Conservation (phyloP, 2,113 vertebrate species). For the Gopherus flavomarginatus region DNA sequence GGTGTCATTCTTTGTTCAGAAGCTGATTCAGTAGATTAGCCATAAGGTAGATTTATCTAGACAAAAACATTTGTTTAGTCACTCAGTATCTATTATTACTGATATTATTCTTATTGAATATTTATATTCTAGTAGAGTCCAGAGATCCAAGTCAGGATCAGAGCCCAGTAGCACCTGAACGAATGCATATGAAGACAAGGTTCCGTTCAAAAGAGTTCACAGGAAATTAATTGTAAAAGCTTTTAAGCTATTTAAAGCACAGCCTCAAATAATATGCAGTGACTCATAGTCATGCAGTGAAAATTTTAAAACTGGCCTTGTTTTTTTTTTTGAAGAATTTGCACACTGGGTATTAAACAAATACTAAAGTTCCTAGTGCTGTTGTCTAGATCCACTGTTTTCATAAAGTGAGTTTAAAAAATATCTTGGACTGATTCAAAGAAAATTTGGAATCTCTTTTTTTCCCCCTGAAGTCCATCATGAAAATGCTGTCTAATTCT, state of each 20-base stretch:
- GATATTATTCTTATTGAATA: neutral
- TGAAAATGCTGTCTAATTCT: neutral
- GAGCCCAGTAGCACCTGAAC: neutral
- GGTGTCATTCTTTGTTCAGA: neutral
- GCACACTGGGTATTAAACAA: neutral
- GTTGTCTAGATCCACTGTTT: neutral
- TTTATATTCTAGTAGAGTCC: neutral
- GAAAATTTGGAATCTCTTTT: neutral
- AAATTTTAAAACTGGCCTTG: conserved; percentile 25
- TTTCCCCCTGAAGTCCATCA: neutral
- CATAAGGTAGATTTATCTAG: neutral
- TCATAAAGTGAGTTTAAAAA: conserved; percentile 8
- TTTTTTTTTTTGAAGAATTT: neutral
- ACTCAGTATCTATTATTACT: neutral
- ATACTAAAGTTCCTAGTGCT: neutral
- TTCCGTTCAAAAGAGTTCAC: neutral
- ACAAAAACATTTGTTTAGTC: neutral
- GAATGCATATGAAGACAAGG: neutral
- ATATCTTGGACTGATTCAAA: neutral
- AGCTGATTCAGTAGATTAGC: neutral
- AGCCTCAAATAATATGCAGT: conserved; percentile 13
- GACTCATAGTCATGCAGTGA: conserved; percentile 29
- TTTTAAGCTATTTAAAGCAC: conserved; percentile 31
- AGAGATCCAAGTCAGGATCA: neutral
- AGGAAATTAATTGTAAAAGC: conserved; percentile 28